Evolutionary conservation across 2,113 vertebrate species (phyloP).

Genomic region (Pan troglodytes): NHGRI_mPanTro3-v2.1_pri NC_072411.2:106232501-106233000

Average conservation of each 20-base stretch:
- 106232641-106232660: neutral
- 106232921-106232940: neutral
- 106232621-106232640: neutral
- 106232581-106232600: slow-evolving; percentile 26
- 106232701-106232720: neutral
- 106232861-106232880: neutral
- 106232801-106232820: neutral
- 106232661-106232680: neutral
- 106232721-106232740: neutral
- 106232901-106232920: neutral
- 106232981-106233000: neutral
- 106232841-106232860: neutral
- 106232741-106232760: neutral
- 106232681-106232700: neutral
- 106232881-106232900: neutral
- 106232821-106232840: neutral
- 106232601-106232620: neutral
- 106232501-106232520: slow-evolving; percentile 11
- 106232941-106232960: neutral
- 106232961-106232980: neutral
- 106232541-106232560: neutral
- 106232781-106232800: neutral
- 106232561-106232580: neutral
- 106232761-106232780: neutral
- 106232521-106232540: slow-evolving; percentile 2